Base-by-base conservation (phyloP, 1,140 invertebrate genomes). In the Chlorops oryzae region DNA sequence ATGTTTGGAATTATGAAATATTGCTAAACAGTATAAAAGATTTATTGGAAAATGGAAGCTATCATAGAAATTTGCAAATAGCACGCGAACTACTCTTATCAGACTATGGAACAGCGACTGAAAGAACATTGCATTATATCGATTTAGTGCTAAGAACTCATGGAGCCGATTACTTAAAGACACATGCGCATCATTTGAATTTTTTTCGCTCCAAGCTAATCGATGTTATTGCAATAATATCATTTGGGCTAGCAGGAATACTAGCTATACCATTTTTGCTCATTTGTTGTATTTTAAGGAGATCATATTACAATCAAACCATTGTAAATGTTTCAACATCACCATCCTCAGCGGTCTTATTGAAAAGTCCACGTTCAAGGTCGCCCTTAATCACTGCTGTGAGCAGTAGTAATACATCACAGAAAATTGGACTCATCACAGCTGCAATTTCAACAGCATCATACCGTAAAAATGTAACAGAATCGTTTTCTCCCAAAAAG, bases 101-200 rank as follows among this genome's bases (percentile, higher is more conserved):
- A 13, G 67, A 73, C 24, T 69, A 74, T 2, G 54, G 71, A 6
- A 63, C 65, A 2, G 59, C 79, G 0, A 41, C 76, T 9, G 63
- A 78, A 9, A 73, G 60, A 1, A 79, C 80, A 0, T 51, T 75
- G 21, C 77, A 70, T 43, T 80, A 80, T 73, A 70, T 78, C 13
- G 79, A 82, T 47, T 77, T 79, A 42, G 71, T 81, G 50, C 61
- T 79, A 21, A 55, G 73, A 10, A 65, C 73, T 5, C 67, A 75
- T 13, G 78, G 77, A 15, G 74, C 74, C 0, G 57, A 63, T 23
- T 72, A 73, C 50, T 59, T 80, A 0, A 64, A 68, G 32, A 72
- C 74, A 0, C 57, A 71, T 12, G 68, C 73, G 2, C 58, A 66
- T 21, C 52, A 72, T 3, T 55, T 78, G 1, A 61, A 65, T 40